Evolutionary conservation across 2,113 vertebrate species (phyloP).

Genomic region (Halcyon malimbica): DNA sequence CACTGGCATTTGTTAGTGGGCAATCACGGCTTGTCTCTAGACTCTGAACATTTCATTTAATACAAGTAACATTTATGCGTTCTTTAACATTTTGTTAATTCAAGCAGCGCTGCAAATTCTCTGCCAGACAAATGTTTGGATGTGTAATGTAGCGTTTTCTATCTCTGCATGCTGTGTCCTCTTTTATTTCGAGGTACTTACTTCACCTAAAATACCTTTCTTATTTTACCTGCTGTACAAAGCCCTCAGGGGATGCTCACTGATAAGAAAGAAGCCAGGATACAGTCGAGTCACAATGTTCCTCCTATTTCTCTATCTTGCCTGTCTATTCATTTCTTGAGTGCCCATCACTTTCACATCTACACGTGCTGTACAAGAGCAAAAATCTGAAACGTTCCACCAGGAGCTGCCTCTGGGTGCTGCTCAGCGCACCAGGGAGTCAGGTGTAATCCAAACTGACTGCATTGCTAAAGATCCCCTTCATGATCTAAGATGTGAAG

Average conservation of each 20-base stretch:
- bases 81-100: not conserved
- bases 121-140: not conserved
- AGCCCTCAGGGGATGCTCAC: not conserved
- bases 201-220: not conserved
- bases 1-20: not conserved
- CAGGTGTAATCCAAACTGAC: not conserved
- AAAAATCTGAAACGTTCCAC: not conserved
- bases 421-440: rapidly evolving
- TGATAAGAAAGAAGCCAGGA: not conserved
- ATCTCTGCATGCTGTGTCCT: not conserved
- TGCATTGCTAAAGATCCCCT: not conserved
- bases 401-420: not conserved
- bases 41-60: not conserved
- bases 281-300: no score
- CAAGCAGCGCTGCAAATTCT: not conserved
- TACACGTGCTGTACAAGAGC: not conserved
- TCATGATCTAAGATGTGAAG: not conserved
- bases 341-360: not conserved
- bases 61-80: not conserved
- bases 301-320: not conserved
- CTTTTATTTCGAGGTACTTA: not conserved
- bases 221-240: not conserved
- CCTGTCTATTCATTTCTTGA: not conserved
- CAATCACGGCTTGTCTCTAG: not conserved
- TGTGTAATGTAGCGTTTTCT: not conserved